Base-by-base conservation (phyloP, 2,888 invertebrate species). In the Nezara viridula region DNA sequence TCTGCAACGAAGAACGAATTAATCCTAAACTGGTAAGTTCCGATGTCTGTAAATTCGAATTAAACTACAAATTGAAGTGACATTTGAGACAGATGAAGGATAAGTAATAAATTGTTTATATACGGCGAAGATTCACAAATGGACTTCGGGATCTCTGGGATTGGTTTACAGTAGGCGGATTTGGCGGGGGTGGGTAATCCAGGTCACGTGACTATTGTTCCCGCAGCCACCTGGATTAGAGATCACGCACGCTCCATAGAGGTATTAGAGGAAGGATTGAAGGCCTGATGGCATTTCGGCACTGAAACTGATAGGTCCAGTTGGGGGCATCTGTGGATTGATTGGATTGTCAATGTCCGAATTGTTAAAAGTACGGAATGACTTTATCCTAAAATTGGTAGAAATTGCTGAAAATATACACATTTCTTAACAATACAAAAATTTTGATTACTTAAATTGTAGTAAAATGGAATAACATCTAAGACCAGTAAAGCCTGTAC, bases 181-280 rank as follows among this genome's bases (percentile, higher is more conserved):
- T 81, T 6, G n/a, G 81, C n/a, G 81, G 81, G 81, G 81, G 81
- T 12, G 81, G 81, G 81, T 81, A 81, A 81, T 81, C 81, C 81
- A 44, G 81, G 44, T 44, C 81, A 47, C 81, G 81, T 81, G 81
- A 81, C 81, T 81, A 81, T 81, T 81, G 81, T 81, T 81, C 81
- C 77, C 81, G 14, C 81, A 81, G 81, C 81, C 81, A 81, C 81
- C 81, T 81, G 81, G 81, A 81, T 81, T 81, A 81, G 81, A 47
- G 81, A 81, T 81, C 81, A 81, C 81, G 81, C 81, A 47, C 81
- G 44, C 81, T 44, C 44, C 44, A 24, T 44, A 37, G 37, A 44
- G 44, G 81, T n/a, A 81, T 81, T 81, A 81, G 81, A 44, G 44
- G n/a, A 81, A 81, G 81, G 81, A 81, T 81, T 81, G 81, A 81